A percentile compares a stretch with the other conserved stretches of the same genome.
Conservation (phyloP, 1,140 invertebrate genomes). For the Leguminivora glycinivorella region DNA sequence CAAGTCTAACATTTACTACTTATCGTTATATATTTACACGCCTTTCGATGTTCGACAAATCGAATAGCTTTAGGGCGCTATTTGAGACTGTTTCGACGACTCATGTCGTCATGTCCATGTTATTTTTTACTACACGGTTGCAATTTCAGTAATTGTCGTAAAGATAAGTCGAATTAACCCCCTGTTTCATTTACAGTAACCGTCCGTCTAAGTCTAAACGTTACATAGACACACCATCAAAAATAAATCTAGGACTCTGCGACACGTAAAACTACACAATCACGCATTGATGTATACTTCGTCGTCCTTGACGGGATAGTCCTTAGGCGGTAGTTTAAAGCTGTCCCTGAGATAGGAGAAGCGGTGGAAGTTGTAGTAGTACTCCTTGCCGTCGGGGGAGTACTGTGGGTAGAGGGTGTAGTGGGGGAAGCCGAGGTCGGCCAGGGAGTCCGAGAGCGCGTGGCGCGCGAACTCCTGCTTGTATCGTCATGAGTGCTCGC, state of each 20-base stretch:
- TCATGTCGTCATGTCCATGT: background rate
- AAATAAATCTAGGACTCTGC: constrained; percentile 23
- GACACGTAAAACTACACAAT: constrained; percentile 33
- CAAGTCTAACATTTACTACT: constrained; percentile 24
- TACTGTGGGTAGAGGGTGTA: constrained; percentile 73
- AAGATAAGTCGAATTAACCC: background rate
- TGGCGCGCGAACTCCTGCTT: constrained; percentile 72
- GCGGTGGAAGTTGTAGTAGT: constrained; percentile 73
- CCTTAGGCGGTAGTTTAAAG: constrained; percentile 69
- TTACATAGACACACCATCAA: constrained; percentile 28
- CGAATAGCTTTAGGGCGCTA: background rate
- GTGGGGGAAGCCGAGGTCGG: constrained; percentile 59
- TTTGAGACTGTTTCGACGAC: background rate
- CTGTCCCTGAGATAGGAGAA: constrained; percentile 67
- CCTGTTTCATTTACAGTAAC: constrained; percentile 7
- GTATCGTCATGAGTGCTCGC: constrained; percentile 84
- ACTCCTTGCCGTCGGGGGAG: constrained; percentile 70
- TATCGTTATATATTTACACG: constrained; percentile 12
- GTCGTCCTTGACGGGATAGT: constrained; percentile 54
- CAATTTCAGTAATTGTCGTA: background rate
- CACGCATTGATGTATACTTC: constrained; percentile 70
- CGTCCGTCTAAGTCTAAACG: background rate
- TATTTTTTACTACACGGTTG: too few relatives aligned
- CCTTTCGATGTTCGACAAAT: background rate
- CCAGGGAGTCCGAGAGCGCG: constrained; percentile 66